Base-by-base conservation (phyloP, 2,888 invertebrate genomes). In the Onthophagus sagittarius region DNA sequence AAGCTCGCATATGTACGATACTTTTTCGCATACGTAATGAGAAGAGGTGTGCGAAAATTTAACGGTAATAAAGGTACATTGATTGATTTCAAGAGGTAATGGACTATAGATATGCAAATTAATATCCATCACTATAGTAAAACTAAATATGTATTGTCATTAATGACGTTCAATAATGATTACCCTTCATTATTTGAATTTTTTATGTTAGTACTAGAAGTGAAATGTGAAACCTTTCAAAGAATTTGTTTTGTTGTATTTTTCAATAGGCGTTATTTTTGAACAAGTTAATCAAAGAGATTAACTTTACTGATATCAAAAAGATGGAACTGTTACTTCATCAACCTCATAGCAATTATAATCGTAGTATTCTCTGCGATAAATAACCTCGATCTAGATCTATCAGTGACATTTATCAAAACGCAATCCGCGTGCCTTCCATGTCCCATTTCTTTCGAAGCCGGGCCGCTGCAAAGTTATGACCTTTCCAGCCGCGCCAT, bases 401-500 rank as follows among this genome's bases (percentile, higher is more conserved):
- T 53, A 7, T 53, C 39, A 53, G 39, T 11, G 39, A 53, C 11
- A 53, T 53, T 53, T 53, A 53, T 53, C 39, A 53, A 53, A 53
- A 53, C 39, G 39, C 39, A 53, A 11, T 53, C 39, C 39, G 7
- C 39, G 39, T 53, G 39, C 39, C 11, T 53, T 53, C 39, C 39
- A 53, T 53, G 39, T 53, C 11, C 39, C 39, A 53, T 53, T 53
- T 53, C 39, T 53, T 53, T 11, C 39, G 39, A 53, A 53, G 39
- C 39, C 39, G 11, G 23, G 67, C 23, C 67, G 67, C 67, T 3
- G 67, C 31, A 23, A 67, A 31, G 67, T 67, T 67, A 67, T 67
- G 39, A 67, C 32, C 32, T 31, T 67, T 32, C 67, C 32, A n/a
- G 5, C 63, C 67, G 31, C 67, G 31, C 67, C 67, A 67, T 67